These are phyloP conservation scores for Eidolon dupreanum DNA, from an alignment of 2,797 vertebrate genomes.

Conservation along the genomic window DNA sequence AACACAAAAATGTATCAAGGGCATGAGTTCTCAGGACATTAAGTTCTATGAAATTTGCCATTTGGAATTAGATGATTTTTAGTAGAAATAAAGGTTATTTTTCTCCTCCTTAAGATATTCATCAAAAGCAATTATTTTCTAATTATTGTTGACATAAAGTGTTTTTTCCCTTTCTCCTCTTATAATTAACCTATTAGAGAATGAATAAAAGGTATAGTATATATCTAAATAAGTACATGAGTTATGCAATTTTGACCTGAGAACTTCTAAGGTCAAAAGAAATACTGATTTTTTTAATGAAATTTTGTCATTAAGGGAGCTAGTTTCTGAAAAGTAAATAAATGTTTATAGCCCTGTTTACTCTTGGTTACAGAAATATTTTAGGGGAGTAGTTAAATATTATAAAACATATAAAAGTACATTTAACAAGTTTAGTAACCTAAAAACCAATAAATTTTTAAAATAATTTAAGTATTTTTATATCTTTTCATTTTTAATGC, in stretches of 20 bases:
- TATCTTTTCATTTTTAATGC: neutral
- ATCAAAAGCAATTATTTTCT: conserved; percentile 24
- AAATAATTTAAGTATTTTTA: neutral
- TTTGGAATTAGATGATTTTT: conserved; percentile 4
- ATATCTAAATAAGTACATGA: neutral
- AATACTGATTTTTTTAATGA: conserved; percentile 20
- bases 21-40: neutral
- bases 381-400: neutral
- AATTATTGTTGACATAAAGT: neutral
- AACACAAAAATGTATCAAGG: neutral
- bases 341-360: neutral
- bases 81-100: neutral
- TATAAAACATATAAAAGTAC: neutral
- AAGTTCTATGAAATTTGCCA: neutral
- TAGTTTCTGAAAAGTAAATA: conserved; percentile 31
- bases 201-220: neutral
- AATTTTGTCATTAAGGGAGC: neutral
- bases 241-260: neutral
- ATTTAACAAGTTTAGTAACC: neutral
- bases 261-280: neutral
- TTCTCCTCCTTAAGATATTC: neutral
- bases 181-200: conserved; percentile 6
- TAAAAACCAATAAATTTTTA: neutral
- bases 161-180: neutral
- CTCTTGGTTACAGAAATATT: neutral